These are phyloP conservation scores for Notolabrus celidotus DNA, from an alignment of 2,797 vertebrate species.

Conservation along the genomic window DNA sequence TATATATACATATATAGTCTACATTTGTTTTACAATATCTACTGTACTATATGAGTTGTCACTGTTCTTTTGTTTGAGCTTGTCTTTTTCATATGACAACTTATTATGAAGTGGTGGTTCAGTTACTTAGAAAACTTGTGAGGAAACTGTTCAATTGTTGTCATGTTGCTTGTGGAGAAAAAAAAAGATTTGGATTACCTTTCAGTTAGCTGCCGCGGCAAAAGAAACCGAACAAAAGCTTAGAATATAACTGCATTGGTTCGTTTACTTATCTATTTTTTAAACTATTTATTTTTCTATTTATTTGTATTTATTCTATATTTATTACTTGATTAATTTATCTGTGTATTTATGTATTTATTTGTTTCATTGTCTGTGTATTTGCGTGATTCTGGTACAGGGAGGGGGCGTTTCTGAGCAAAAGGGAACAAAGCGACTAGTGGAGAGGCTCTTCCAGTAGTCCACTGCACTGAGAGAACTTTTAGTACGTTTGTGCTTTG, in stretches of 20 bases:
- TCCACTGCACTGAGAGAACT: constrained; percentile 99
- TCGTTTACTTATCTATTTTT: constrained; percentile 85
- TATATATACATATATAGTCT: constrained; percentile 98
- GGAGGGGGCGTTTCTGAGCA: constrained; percentile 97
- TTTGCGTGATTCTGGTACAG: constrained; percentile 92
- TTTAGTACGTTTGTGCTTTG: constrained; percentile 99
- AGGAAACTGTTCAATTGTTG: constrained; percentile 99
- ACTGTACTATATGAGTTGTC: constrained; percentile 98
- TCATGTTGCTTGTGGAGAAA: constrained; percentile 99
- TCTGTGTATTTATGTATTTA: constrained; percentile 89
- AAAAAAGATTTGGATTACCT: constrained; percentile 89
- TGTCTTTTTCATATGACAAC: constrained; percentile 99
- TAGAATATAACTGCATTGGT: constrained; percentile 86
- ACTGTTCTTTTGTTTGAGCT: constrained; percentile 98
- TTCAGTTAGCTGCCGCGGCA: constrained; percentile 96
- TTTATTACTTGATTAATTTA: constrained; percentile 86
- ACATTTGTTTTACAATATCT: constrained; percentile 99
- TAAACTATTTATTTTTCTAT: constrained; percentile 93
- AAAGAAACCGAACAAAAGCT: constrained; percentile 93
- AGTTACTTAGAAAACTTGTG: constrained; percentile 99
- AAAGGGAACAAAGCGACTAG: constrained; percentile 98
- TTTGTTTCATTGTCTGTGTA: constrained; percentile 94
- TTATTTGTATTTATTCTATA: constrained; percentile 89
- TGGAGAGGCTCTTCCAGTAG: constrained; percentile 96
- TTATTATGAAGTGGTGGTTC: constrained; percentile 98